Conservation (phyloP, 2,888 invertebrate species). For the Peribatodes rhomboidaria region DNA sequence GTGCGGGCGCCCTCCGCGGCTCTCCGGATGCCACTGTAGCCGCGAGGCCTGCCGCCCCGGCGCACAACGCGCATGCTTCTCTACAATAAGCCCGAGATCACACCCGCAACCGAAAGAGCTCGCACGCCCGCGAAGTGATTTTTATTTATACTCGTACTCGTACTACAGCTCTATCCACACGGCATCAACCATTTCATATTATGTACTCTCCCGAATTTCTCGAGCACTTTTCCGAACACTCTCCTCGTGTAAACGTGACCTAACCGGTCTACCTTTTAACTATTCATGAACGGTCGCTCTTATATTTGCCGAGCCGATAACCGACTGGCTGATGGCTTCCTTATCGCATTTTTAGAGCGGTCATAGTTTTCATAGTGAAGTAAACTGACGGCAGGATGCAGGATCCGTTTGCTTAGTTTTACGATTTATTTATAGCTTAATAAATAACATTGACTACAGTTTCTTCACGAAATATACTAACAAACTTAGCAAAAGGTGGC, state of each 20-base stretch:
- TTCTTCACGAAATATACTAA: conserved; percentile 33
- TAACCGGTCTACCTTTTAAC: conserved; percentile 62
- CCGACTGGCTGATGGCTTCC: conserved; percentile 66
- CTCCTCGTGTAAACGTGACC: conserved; percentile 37
- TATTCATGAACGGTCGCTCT: conserved; percentile 72
- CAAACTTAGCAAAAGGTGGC: conserved; percentile 35
- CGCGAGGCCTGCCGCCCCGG: conserved; percentile 52
- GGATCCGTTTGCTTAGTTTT: conserved; percentile 35
- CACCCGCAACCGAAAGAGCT: conserved; percentile 69
- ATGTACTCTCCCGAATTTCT: conserved; percentile 44
- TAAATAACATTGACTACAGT: conserved; percentile 42
- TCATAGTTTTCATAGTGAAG: conserved; percentile 46
- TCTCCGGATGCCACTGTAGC: conserved; percentile 70
- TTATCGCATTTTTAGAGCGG: conserved; percentile 68
- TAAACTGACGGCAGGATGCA: conserved; percentile 39
- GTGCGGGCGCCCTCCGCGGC: conserved; percentile 65
- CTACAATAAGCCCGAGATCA: conserved; percentile 75
- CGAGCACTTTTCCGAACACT: conserved; percentile 40
- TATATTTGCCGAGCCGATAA: conserved; percentile 69
- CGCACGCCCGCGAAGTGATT: conserved; percentile 69
- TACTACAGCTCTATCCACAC: conserved; percentile 61
- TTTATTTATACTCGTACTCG: conserved; percentile 57
- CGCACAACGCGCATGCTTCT: conserved; percentile 78
- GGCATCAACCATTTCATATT: conserved; percentile 35
- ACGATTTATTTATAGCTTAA: conserved; percentile 44